Evolutionary conservation across 2,888 invertebrate species (phyloP), one percentile per base, ranked within the genome.

Genomic region (Heliconius ethilla): DNA sequence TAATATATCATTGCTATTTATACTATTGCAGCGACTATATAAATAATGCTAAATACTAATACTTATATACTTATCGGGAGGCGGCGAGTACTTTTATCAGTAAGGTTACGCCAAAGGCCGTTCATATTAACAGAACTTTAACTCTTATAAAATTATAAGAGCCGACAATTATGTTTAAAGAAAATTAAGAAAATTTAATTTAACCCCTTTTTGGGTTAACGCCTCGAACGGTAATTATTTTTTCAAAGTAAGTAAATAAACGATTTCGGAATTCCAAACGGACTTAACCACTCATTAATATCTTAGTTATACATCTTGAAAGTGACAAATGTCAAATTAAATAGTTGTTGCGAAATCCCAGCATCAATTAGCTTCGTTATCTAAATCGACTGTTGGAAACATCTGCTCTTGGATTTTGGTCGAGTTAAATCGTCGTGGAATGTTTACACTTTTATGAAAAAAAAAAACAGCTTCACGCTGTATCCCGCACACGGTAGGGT

Each of bases 311-410:
- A n/a, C 25, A 40, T 67, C n/a, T 73, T 75, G 25, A n/a, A 27
- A 65, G 55, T 62, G 77, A 77, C 75, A 77, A 77, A 78, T 51
- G 40, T 45, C 69, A 69, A 78, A 76, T 66, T 70, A 51, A 66
- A 74, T 70, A 66, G 15, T 15, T 9, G 29, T 76, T 76, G 70
- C 80, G 70, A 70, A 78, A 80, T 75, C 74, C 45, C 13, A 62
- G 66, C 74, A 37, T 69, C 78, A 75, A 80, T 81, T 72, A 84
- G 81, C 79, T 82, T 81, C 82, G 83, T 87, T 90, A 88, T 87
- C 85, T 86, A 85, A 85, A 86, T 33, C 70, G 76, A 74, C 76
- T 79, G 80, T 77, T 74, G 76, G 74, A 81, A 80, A 80, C 81
- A 81, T 80, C 77, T 81, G 81, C 67, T 80, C 77, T 75, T 66